Base-by-base conservation (phyloP, 2,888 invertebrate genomes). In the Latrodectus elegans region DNA sequence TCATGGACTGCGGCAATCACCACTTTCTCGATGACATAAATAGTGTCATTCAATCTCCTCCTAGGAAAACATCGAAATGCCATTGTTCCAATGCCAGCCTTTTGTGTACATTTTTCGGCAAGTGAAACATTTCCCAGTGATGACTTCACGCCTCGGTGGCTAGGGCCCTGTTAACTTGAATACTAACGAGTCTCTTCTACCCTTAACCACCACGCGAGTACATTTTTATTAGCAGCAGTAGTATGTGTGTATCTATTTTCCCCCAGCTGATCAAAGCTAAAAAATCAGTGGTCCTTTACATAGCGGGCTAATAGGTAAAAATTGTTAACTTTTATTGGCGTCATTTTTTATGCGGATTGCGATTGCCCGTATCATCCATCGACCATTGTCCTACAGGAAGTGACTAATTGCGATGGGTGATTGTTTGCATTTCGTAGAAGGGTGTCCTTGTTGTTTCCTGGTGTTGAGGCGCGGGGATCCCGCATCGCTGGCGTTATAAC, bases 301-400 rank as follows among this genome's bases (percentile, higher is more conserved):
- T 67, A 60, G 55, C 12, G 26, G 11, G 77, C 51, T 38, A 52
- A 15, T 75, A 17, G 38, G 65, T n/a, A 51, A 67, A 67, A 78
- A 67, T 65, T 38, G 22, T 52, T 65, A 49, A 74, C n/a, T 53
- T 78, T 65, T 64, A 64, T 68, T 74, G 72, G 75, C 60, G 55
- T 53, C 80, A 49, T 78, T 80, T 26, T 51, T 17, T 38, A 53
- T 55, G 67, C n/a, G 22, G 67, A 68, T 17, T 17, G 38, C 38
- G 38, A 38, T 38, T 38, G 38, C 38, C 82, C 82, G 78, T 55
- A 74, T 71, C 71, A 15, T 38, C 60, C 60, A 60, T 68, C 67
- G 81, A 73, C 73, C 74, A 87, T 87, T 81, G 86, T 81, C 86
- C 73, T 53, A 17, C 86, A 76, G 86, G 86, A 87, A 87, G 81